phyloP scores from a whole-genome alignment of 1,140 invertebrate genomes.

The Diorhabda sublineata region DNA sequence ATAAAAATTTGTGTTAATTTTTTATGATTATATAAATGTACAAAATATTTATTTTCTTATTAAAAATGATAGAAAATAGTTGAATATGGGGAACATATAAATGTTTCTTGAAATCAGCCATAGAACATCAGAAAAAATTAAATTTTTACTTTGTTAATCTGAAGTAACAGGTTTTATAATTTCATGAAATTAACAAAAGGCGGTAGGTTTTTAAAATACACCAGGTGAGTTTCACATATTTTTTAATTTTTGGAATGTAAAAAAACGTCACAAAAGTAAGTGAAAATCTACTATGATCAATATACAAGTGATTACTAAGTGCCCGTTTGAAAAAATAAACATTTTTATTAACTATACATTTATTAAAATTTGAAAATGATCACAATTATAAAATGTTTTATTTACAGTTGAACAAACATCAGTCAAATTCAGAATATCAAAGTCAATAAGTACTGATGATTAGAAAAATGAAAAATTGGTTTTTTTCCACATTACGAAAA shows the following conservation, averaged over 20 bases:
- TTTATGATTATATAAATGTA: constrained; percentile 21
- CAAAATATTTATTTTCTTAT: constrained; percentile 14
- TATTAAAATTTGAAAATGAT: constrained; percentile 10
- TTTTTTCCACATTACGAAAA: background rate
- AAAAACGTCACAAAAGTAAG: background rate
- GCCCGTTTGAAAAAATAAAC: constrained; percentile 15
- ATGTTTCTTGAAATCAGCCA: background rate
- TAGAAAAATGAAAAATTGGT: background rate
- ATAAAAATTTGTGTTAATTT: constrained; percentile 12
- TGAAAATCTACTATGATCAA: background rate
- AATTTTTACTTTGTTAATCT: background rate
- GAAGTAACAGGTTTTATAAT: background rate
- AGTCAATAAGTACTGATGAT: constrained; percentile 4
- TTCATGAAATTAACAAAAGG: background rate
- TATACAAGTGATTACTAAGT: constrained; percentile 10
- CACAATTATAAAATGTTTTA: constrained; percentile 12
- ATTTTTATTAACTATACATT: constrained; percentile 20
- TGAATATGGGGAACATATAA: background rate
- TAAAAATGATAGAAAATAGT: background rate
- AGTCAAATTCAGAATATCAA: background rate
- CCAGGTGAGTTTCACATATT: background rate
- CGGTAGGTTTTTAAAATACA: background rate
- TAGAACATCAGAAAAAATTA: background rate
- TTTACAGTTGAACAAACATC: constrained; percentile 11
- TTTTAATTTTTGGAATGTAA: constrained; percentile 2